Evolutionary conservation across 2,797 vertebrate genomes (phyloP), one percentile per base, ranked within the genome.

Genomic region (Podargus strigoides): DNA sequence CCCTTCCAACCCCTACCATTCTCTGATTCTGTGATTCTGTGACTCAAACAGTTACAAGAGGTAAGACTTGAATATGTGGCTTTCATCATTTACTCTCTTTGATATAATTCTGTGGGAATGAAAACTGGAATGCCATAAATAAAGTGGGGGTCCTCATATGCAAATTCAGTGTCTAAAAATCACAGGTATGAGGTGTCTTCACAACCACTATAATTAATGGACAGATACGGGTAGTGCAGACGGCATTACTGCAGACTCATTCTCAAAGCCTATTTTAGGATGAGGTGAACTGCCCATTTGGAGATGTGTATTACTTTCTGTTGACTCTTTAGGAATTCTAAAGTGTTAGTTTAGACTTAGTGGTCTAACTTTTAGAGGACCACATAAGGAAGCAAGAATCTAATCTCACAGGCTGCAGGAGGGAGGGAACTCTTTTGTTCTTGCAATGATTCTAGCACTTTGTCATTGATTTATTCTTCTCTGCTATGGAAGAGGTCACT

Each of bases 391-490:
- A 92, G 75, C 36, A 49, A n/a, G 26, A 58, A 75, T 75, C 15
- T 68, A 41, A 72, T 36, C 58, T 90, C 59, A 64, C 14, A 72
- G n/a, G 15, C 23, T 84, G 13, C 50, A 67, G 26, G 44, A 76
- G 3, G 12, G 41, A 85, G 37, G 17, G 24, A 68, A 36, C 5
- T 89, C 28, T 79, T 90, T 76, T 90, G 63, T 81, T 95, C 74
- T 94, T 85, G 63, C 52, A 69, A 39, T 79, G 47, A 86, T 87
- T 82, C 59, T 75, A 91, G 28, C 58, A 26, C 42, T 86, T 77
- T 90, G 76, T 56, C 87, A 91, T 89, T 85, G 90, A 96, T 94
- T 86, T 86, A 86, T 95, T 94, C 76, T 73, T 21, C 63, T 89
- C 32, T 90, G 74, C 56, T 52, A 30, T 89, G 44, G 76, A 92